Conservation (phyloP, 2,113 vertebrate genomes). For the Eptatretus burgeri region DNA sequence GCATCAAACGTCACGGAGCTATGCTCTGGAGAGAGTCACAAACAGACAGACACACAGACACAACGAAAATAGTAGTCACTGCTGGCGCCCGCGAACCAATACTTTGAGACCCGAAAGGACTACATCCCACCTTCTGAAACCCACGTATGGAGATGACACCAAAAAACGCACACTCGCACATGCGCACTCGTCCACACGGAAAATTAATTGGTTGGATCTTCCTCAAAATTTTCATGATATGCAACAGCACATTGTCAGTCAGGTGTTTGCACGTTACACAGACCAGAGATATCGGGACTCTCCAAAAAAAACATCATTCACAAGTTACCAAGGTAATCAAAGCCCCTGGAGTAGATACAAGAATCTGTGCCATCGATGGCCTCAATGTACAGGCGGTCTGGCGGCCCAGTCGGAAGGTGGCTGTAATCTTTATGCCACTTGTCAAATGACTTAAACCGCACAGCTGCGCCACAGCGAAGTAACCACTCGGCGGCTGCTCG, state of each 20-base stretch:
- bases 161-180: no score
- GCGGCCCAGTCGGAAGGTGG: conserved; percentile 35
- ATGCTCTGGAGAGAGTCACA: no score
- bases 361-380: conserved; percentile 57
- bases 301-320: accelerated
- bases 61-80: no score
- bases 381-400: conserved; percentile 46
- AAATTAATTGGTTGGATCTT: not conserved
- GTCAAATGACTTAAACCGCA: conserved; percentile 40
- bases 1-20: no score
- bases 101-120: no score
- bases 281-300: not conserved
- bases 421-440: conserved; percentile 74
- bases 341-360: conserved; percentile 69
- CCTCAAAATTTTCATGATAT: not conserved
- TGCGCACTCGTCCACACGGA: not conserved
- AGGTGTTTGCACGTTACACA: not conserved
- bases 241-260: not conserved
- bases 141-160: no score
- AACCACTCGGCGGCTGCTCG: conserved; percentile 76
- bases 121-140: no score
- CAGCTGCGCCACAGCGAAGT: conserved; percentile 52
- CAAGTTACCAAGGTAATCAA: conserved; percentile 51
- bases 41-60: no score
- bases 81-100: no score